These are phyloP conservation scores for Scaptomyza hsui DNA, from an alignment of 1,140 invertebrate species.

Conservation along the genomic window DNA sequence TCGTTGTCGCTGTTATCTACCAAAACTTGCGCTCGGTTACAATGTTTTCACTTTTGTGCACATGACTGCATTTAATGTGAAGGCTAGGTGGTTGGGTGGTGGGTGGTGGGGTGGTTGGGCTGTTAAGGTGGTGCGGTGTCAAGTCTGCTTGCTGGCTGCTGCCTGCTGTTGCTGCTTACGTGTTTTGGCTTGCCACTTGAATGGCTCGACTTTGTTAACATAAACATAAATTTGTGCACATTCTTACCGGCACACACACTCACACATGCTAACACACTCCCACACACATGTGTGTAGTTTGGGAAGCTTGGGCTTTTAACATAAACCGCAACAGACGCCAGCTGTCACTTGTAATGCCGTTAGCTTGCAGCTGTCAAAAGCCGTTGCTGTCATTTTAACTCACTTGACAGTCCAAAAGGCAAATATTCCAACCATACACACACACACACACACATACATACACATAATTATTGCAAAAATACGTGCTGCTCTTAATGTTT, in stretches of 20 bases:
- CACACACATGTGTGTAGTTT: slow-evolving; percentile 19
- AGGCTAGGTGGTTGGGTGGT: background rate
- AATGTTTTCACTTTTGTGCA: slow-evolving; percentile 73
- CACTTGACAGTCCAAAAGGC: slow-evolving; percentile 59
- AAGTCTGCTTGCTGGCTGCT: background rate
- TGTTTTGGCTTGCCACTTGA: slow-evolving; percentile 81
- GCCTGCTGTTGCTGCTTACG: slow-evolving; percentile 15
- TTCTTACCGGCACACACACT: slow-evolving; percentile 17
- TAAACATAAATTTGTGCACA: slow-evolving; percentile 75
- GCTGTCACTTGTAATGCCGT: slow-evolving; percentile 76
- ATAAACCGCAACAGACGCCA: slow-evolving; percentile 76
- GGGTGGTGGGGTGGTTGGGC: slow-evolving; percentile 9
- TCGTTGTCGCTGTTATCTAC: slow-evolving; percentile 58
- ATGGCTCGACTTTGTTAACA: slow-evolving; percentile 80
- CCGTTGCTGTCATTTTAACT: slow-evolving; percentile 70
- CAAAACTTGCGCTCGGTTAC: slow-evolving; percentile 60
- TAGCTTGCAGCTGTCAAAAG: slow-evolving; percentile 76
- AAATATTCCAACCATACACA: slow-evolving; percentile 27
- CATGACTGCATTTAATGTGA: slow-evolving; percentile 69
- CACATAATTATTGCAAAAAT: slow-evolving; percentile 23
- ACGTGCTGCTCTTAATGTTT: background rate
- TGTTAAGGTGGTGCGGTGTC: background rate
- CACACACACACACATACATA: slow-evolving; percentile 1
- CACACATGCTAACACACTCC: background rate
- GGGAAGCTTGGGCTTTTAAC: slow-evolving; percentile 53